Evolutionary conservation across 2,888 invertebrate genomes (phyloP), one percentile per base, ranked within the genome.

Genomic region (Anthophora plumipes): DNA sequence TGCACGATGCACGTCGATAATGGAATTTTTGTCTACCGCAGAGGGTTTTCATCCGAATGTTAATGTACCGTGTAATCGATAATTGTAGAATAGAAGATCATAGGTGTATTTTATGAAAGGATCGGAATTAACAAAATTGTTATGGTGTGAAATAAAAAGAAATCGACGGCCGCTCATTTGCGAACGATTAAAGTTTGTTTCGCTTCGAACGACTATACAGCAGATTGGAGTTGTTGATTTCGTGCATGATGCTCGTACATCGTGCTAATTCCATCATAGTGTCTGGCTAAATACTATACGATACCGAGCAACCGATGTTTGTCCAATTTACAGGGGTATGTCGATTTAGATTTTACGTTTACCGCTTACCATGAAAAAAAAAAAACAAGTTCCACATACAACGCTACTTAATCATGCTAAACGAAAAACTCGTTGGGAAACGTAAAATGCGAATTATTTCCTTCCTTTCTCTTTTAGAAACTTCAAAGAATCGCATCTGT

Each of bases 361-460:
- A 63, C 54, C 70, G 52, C 46, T 67, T 59, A 20, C 43, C 46
- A 31, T 20, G 61, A 31, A 39, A 67, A 66, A 31, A 39, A 67
- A 43, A 75, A 71, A 52, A 71, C 50, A 67, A 55, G 1, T 22
- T 14, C n/a, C 25, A 11, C 31, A 39, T 63, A 50, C 43, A 52
- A 37, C 57, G 72, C 54, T 64, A 74, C 67, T 78, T 67, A 77
- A 77, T 75, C 74, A 75, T 77, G 64, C 50, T 78, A 70, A 78
- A 75, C 55, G 61, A 52, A 71, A 57, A 52, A 41, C 48, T 12
- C 31, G 20, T 17, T 46, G 17, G 12, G 39, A 17, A 59, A 43
- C 6, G 25, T 60, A 70, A 52, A 14, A 52, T 87, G 88, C 90
- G 88, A 89, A 85, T 89, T 85, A 87, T 87, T 75, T 50, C 66